Conservation (phyloP, 2,888 invertebrate species). For the Aporophyla lueneburgensis region DNA sequence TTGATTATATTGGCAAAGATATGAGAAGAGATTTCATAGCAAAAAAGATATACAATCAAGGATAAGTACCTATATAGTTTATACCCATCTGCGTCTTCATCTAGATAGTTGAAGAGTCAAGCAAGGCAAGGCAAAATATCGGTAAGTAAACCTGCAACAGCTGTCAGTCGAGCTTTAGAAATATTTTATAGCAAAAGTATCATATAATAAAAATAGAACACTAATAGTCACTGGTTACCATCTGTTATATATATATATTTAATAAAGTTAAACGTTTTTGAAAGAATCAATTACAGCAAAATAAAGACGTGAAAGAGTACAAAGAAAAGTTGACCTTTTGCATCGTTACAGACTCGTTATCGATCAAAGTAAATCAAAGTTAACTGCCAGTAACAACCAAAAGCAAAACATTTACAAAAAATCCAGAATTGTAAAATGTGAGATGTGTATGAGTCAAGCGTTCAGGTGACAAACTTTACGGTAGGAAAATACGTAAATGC, state of each 20-base stretch:
- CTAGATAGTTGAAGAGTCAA: no score
- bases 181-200: conserved; percentile 1
- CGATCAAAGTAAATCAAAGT: conserved; percentile 42
- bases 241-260: no score
- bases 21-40: background rate
- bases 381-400: conserved; percentile 30
- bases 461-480: conserved; percentile 4
- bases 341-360: conserved; percentile 37
- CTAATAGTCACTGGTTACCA: background rate
- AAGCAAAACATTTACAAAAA: conserved; percentile 27
- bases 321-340: conserved; percentile 37
- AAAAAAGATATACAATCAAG: conserved; percentile 12
- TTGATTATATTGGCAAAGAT: background rate
- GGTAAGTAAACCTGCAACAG: background rate
- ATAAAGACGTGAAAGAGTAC: conserved; percentile 21
- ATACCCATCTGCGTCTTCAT: background rate
- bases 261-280: background rate
- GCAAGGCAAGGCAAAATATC: background rate
- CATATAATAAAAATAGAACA: background rate
- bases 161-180: background rate
- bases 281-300: conserved; percentile 12
- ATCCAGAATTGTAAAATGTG: no score
- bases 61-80: background rate
- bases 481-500: background rate
- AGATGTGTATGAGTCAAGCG: conserved; percentile 4